These are phyloP conservation scores for Caenorhabditis briggsae DNA, from an alignment of 1,140 invertebrate species.

Conservation along the genomic window DNA sequence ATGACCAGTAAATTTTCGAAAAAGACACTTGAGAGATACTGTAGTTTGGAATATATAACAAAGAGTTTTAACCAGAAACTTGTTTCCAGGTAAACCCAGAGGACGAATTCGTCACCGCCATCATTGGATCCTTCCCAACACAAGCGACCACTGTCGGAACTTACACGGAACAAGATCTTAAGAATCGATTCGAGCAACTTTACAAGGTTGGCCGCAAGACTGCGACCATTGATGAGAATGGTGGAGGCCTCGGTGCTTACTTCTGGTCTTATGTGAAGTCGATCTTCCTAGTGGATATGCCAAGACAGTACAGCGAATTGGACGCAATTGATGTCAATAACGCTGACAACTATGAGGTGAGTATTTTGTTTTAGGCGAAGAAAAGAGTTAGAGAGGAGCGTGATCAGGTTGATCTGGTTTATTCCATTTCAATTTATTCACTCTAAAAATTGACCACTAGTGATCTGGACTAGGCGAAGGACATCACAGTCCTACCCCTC, in stretches of 20 bases:
- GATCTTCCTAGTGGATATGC: constrained; percentile 80
- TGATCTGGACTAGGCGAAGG: too few species aligned
- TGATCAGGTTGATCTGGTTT: too few species aligned
- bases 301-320: constrained; percentile 77
- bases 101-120: constrained; percentile 83
- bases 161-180: constrained; percentile 87
- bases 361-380: too few species aligned
- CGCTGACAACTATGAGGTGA: constrained; percentile 87
- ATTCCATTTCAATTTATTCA: too few species aligned
- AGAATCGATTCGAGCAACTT: constrained; percentile 84
- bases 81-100: constrained; percentile 77
- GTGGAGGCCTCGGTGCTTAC: constrained; percentile 85
- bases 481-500: too few species aligned
- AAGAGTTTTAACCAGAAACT: constrained; percentile 3
- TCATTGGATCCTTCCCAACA: constrained; percentile 85
- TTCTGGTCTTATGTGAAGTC: constrained; percentile 89
- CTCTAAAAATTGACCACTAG: too few species aligned
- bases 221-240: constrained; percentile 86
- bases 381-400: too few species aligned
- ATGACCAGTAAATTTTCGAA: too few species aligned
- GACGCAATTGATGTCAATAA: constrained; percentile 80
- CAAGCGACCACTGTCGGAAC: constrained; percentile 86
- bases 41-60: too few species aligned
- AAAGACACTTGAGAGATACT: too few species aligned
- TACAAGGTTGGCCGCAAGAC: constrained; percentile 81